phyloP scores from a whole-genome alignment of 1,140 invertebrate genomes.

The Pseudoatta argentina region DNA sequence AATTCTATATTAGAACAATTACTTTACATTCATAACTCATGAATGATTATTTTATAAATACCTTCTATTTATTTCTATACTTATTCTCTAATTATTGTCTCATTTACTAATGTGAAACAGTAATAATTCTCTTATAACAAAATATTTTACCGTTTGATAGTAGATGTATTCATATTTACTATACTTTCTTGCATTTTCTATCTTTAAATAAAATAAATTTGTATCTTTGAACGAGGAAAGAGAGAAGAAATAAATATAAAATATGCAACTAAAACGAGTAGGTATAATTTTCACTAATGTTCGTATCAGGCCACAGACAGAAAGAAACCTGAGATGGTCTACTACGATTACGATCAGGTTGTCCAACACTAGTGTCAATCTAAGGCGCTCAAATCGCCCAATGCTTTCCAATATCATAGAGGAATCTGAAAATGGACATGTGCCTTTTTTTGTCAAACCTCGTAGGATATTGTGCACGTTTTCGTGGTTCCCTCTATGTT shows the following conservation, averaged over 20 bases:
- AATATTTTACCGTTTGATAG: not conserved
- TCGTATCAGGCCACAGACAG: too few species aligned
- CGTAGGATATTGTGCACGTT: too few species aligned
- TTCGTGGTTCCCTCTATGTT: too few species aligned
- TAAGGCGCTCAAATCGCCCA: too few species aligned
- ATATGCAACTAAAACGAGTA: not conserved
- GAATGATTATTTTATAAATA: not conserved
- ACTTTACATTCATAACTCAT: not conserved
- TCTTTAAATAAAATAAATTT: not conserved
- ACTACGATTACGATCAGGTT: too few species aligned
- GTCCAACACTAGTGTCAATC: too few species aligned
- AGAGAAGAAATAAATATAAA: not conserved
- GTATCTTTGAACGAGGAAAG: not conserved
- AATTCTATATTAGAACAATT: not conserved
- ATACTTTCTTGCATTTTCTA: constrained; percentile 1
- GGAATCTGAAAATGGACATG: too few species aligned
- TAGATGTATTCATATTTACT: not conserved
- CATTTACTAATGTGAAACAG: not conserved
- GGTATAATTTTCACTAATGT: too few species aligned
- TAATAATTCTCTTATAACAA: not conserved
- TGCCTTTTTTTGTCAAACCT: too few species aligned
- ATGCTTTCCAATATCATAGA: too few species aligned
- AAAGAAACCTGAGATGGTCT: too few species aligned
- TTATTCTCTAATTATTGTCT: not conserved
- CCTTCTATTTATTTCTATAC: not conserved